Conservation (phyloP, 2,113 vertebrate genomes). For the Elanoides forficatus region DNA sequence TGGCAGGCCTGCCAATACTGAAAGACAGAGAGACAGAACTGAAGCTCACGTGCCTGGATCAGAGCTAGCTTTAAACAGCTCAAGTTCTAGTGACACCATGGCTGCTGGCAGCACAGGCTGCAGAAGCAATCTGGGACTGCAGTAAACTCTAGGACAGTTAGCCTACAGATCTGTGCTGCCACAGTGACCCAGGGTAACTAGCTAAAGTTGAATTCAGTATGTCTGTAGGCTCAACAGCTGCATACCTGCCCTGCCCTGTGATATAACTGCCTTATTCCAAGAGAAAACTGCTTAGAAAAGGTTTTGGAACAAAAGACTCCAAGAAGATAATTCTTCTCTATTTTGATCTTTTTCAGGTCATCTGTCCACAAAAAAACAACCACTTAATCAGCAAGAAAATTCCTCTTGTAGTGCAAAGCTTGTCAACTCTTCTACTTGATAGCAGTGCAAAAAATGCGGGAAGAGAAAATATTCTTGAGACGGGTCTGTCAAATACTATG, state of each 20-base stretch:
- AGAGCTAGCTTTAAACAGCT: background rate
- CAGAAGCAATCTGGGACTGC: background rate
- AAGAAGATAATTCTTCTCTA: background rate
- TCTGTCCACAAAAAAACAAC: background rate
- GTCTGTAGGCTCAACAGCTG: background rate
- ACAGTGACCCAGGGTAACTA: background rate
- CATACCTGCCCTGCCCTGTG: background rate
- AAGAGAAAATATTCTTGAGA: background rate
- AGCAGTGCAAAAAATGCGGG: background rate
- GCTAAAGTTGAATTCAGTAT: background rate
- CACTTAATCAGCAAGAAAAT: background rate
- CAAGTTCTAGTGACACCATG: background rate
- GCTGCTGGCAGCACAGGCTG: background rate
- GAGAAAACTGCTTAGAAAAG: background rate
- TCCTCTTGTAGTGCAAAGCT: background rate
- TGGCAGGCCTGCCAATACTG: background rate
- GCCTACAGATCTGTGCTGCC: background rate
- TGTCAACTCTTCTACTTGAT: background rate
- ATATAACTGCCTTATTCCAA: background rate
- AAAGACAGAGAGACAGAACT: background rate
- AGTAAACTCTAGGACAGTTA: background rate
- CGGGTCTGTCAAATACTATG: background rate
- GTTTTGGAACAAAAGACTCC: background rate
- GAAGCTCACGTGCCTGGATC: background rate
- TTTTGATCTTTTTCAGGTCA: conserved; percentile 22